phyloP scores from a whole-genome alignment of 2,113 vertebrate genomes.

The Corythaeola cristata region DNA sequence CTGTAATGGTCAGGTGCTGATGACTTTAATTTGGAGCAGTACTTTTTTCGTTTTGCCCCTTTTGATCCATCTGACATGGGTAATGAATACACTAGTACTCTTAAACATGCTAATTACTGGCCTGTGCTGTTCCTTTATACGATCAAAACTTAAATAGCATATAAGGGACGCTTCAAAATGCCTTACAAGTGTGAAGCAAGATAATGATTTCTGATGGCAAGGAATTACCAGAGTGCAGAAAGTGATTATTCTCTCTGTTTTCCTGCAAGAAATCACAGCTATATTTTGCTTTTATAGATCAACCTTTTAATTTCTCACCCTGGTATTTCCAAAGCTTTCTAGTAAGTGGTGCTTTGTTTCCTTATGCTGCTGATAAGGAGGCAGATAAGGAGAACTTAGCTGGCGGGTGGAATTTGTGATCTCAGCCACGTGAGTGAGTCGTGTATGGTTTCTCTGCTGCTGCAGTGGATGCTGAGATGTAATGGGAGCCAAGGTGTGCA shows the following conservation, averaged over 20 bases:
- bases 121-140: background rate
- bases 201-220: background rate
- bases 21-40: background rate
- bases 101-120: background rate
- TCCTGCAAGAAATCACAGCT: background rate
- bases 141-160: background rate
- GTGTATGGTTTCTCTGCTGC: background rate
- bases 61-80: background rate
- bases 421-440: accelerated
- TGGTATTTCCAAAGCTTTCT: background rate
- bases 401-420: background rate
- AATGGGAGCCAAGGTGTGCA: background rate
- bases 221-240: background rate
- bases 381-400: background rate
- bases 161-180: background rate
- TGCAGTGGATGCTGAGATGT: background rate
- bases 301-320: background rate
- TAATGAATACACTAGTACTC: background rate
- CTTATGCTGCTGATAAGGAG: background rate
- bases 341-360: background rate
- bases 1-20: background rate
- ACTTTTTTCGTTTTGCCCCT: constrained; percentile 3
- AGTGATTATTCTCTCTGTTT: background rate
- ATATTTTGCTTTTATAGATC: background rate
- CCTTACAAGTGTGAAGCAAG: background rate